Conservation (phyloP, 2,797 vertebrate species). For the Anabacerthia variegaticeps region DNA sequence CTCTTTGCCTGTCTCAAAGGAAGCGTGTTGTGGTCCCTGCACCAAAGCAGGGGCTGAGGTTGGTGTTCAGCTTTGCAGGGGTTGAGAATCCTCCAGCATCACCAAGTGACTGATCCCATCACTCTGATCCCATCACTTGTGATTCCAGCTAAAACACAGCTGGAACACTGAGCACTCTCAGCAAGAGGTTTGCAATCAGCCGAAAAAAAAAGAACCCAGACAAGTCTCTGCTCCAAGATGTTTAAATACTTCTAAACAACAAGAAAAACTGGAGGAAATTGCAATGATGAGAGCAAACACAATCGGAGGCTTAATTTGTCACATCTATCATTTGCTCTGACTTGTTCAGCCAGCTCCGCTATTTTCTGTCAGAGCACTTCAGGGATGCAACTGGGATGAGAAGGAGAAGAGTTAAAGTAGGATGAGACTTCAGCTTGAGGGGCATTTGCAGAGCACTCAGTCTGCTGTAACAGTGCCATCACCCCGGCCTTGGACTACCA, state of each 20-base stretch:
- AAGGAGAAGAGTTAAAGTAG: not conserved
- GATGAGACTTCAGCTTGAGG: not conserved
- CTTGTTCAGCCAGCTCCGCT: slow-evolving; percentile 3
- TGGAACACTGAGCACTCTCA: not conserved
- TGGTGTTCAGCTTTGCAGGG: not conserved
- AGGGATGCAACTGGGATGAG: not conserved
- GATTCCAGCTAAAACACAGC: slow-evolving; percentile 28
- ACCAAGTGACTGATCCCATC: slow-evolving; percentile 14
- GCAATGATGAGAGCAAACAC: slow-evolving; percentile 50
- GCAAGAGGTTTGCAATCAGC: slow-evolving; percentile 41
- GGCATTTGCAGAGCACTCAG: not conserved
- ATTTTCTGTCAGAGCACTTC: slow-evolving; percentile 29
- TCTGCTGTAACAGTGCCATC: not conserved
- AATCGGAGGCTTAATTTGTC: slow-evolving; percentile 59
- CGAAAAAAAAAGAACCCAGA: not conserved
- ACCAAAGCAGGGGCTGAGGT: rapidly evolving
- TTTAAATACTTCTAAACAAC: slow-evolving; percentile 59
- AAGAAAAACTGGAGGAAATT: slow-evolving; percentile 58
- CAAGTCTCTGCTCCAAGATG: not conserved
- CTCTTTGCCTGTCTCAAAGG: not conserved
- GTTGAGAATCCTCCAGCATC: not conserved
- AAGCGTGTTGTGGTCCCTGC: rapidly evolving
- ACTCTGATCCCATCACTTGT: not conserved
- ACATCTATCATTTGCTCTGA: slow-evolving; percentile 35
- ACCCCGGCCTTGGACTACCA: not conserved